Evolutionary conservation across 2,797 vertebrate species (phyloP), one percentile per base, ranked within the genome.

Genomic region (Melanogrammus aeglefinus): DNA sequence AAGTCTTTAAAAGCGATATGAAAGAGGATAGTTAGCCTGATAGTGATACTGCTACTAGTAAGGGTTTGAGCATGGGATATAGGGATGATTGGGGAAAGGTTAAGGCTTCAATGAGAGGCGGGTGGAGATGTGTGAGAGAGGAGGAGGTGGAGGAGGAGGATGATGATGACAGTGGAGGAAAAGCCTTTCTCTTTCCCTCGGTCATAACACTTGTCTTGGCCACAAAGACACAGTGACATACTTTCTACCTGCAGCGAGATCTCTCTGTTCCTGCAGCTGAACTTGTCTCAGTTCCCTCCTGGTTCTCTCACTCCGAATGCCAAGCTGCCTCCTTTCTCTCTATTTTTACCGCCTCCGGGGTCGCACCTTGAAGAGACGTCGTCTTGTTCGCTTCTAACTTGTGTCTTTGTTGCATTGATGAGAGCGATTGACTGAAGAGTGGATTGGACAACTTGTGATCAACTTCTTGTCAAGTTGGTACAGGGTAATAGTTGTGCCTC

Each of bases 121-220:
- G 18, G 71, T 16, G 79, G 51, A 69, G 16, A 80, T 13, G 78
- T 71, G 73, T 85, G 77, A 33, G 36, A 27, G 21, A 41, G 41
- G 70, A 29, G 71, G 24, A 78, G 51, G 70, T 12, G 79, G 21
- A 72, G n/a, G 39, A 41, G 1, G 3, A 72, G n/a, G 39, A 41
- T 6, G 70, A 84, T 79, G 75, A 86, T 33, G 21, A 7, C 18
- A 76, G 83, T 38, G 12, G 77, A 79, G 74, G 84, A 73, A 83
- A 75, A 24, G 31, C 36, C 83, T 80, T 83, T 86, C 88, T 89
- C 79, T 80, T 82, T 87, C 88, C 88, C 79, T 82, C 77, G 16
- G 51, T 57, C 51, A n/a, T 18, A 57, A 57, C 51, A 57, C 51
- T 57, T n/a, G 79, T 81, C 31, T 80, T 82, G 86, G 84, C 82